These are phyloP conservation scores for Nasonovia ribisnigri DNA, from an alignment of 2,888 invertebrate genomes.

Conservation along the genomic window DNA sequence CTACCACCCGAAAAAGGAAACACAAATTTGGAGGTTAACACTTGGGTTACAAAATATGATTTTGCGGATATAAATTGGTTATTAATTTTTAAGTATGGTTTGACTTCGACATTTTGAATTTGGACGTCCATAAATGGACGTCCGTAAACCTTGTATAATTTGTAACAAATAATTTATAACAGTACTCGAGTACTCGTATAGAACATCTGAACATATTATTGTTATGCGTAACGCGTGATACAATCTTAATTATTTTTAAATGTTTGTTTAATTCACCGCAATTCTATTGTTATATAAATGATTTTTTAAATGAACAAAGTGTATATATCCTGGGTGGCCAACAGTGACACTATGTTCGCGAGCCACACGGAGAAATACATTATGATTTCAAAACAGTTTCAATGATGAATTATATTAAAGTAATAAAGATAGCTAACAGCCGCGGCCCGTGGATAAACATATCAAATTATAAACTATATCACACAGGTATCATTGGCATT, in stretches of 20 bases:
- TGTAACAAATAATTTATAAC: no score
- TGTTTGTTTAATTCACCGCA: background rate
- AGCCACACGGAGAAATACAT: background rate
- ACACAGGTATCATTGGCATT: no score
- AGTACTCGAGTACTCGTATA: background rate
- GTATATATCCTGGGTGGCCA: background rate
- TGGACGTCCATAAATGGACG: no score
- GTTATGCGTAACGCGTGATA: background rate
- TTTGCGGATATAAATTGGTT: no score
- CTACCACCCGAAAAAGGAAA: no score
- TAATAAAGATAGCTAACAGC: no score
- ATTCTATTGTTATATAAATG: background rate
- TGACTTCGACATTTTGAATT: no score
- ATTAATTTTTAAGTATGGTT: no score
- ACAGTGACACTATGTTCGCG: background rate
- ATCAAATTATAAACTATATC: background rate
- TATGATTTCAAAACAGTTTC: background rate
- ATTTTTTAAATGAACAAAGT: background rate
- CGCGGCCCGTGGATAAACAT: no score
- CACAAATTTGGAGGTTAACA: no score
- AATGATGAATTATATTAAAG: background rate
- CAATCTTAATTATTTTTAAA: background rate
- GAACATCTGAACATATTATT: background rate
- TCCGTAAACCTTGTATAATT: no score
- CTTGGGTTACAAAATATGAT: no score